A percentile compares a stretch with the other conserved stretches of the same genome.
phyloP scores from a whole-genome alignment of 2,797 vertebrate species.

The Pantherophis vulpinus region DNA sequence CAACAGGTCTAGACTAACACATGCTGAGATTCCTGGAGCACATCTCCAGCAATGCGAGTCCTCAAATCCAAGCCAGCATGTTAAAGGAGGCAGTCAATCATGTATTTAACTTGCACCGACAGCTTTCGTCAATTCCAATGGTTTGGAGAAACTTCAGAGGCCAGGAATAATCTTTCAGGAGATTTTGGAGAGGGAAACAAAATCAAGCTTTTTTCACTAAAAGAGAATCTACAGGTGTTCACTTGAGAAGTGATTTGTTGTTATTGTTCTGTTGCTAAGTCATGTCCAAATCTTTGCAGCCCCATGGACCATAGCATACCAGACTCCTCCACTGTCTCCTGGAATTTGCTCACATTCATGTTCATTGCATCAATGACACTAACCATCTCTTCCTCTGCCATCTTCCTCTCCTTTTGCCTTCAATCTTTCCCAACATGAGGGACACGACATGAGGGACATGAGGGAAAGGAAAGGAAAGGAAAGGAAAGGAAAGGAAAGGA shows the following conservation, averaged over 20 bases:
- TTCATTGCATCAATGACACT: neutral
- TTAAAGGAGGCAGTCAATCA: neutral
- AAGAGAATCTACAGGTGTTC: neutral
- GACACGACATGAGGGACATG: neutral
- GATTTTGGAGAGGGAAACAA: constrained; percentile 25
- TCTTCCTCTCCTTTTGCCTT: neutral
- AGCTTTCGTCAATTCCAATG: constrained; percentile 33
- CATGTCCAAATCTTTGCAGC: neutral
- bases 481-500: too few relatives aligned
- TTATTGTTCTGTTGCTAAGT: neutral
- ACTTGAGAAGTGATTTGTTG: accelerated
- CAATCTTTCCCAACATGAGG: neutral
- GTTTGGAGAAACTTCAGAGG: constrained; percentile 28
- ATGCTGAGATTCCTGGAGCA: neutral
- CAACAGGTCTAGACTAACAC: neutral
- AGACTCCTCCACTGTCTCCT: neutral
- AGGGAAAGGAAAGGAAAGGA: too few relatives aligned
- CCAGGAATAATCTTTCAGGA: constrained; percentile 33
- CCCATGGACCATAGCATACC: neutral
- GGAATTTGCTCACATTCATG: neutral
- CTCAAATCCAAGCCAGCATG: neutral
- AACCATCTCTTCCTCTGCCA: neutral
- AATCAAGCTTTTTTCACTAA: neutral
- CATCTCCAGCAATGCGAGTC: neutral
- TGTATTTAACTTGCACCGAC: neutral